Evolutionary conservation across 2,113 vertebrate species (phyloP), one percentile per base, ranked within the genome.

Genomic region (Galemys pyrenaicus): DNA sequence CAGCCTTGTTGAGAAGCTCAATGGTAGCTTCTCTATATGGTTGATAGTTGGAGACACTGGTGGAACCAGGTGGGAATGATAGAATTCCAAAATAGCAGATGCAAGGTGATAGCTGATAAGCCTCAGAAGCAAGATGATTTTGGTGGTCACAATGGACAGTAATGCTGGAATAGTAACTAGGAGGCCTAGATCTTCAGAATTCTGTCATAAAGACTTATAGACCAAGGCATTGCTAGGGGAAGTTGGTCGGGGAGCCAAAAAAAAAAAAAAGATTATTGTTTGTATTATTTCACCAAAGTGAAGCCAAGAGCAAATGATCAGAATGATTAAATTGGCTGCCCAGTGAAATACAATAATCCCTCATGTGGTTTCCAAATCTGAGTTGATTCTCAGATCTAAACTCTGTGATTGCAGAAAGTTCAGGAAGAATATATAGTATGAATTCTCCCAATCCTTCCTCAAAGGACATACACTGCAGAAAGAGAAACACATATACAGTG

Each of bases 381-480:
- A 96, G 41, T 44, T 46, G 28, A 8, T 87, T 91, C 35, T 75
- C 15, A 68, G n/a, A 60, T 83, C 20, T 60, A 89, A 95, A 79
- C 54, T 49, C 68, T 73, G 17, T 89, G 35, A 71, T 30, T n/a
- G 15, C 2, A 78, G 30, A 93, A 90, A 82, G 41, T 10, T 70
- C 80, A 77, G 70, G 58, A 81, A 67, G 24, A 77, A 80, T 39
- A 49, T 26, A 20, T 5, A 44, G 30, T 28, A 71, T 16, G 6
- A 79, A 46, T 58, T 75, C 15, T 20, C 9, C 26, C 20, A 87
- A 10, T 26, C 22, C 20, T 71, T 89, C 60, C 62, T 1, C 56
- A 71, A 78, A 87, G 51, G 8, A 46, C 9, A n/a, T 65, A 4
- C 3, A 41, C 11, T 20, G 2, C 8, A 49, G 24, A 67, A 71